Evolutionary conservation across 2,888 invertebrate genomes (phyloP).

Genomic region (Oligia latruncula): DNA sequence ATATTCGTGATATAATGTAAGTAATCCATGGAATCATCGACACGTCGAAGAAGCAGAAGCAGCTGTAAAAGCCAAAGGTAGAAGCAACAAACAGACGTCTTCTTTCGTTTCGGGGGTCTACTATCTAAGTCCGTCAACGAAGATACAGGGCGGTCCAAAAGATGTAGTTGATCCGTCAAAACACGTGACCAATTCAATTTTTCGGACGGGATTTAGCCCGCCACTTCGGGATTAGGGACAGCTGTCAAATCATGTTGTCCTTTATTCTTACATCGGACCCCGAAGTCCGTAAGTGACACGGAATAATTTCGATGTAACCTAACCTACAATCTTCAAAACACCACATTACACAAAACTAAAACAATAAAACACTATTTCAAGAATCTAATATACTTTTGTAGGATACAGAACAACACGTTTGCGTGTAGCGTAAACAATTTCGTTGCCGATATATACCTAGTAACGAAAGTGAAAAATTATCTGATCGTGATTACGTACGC

Average conservation of each 20-base stretch:
- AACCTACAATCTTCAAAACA: not conserved
- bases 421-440: conserved; percentile 55
- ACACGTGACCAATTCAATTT: not conserved
- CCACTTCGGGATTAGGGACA: not conserved
- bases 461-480: conserved; percentile 66
- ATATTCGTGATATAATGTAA: no score
- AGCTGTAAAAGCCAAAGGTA: not conserved
- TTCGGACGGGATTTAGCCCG: not conserved
- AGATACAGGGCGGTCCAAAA: not conserved
- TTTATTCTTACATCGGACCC: not conserved
- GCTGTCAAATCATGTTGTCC: not conserved
- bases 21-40: not conserved
- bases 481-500: conserved; percentile 54
- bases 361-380: conserved; percentile 14
- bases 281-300: not conserved
- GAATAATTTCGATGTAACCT: not conserved
- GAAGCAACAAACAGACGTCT: not conserved
- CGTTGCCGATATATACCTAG: conserved; percentile 40
- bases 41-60: not conserved
- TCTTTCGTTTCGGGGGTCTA: not conserved
- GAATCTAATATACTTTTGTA: conserved; percentile 36
- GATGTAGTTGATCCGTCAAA: not conserved
- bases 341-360: not conserved
- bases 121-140: not conserved
- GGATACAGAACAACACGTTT: conserved; percentile 22